These are phyloP conservation scores for Adelges cooleyi DNA, from an alignment of 1,140 invertebrate species.

Conservation along the genomic window DNA sequence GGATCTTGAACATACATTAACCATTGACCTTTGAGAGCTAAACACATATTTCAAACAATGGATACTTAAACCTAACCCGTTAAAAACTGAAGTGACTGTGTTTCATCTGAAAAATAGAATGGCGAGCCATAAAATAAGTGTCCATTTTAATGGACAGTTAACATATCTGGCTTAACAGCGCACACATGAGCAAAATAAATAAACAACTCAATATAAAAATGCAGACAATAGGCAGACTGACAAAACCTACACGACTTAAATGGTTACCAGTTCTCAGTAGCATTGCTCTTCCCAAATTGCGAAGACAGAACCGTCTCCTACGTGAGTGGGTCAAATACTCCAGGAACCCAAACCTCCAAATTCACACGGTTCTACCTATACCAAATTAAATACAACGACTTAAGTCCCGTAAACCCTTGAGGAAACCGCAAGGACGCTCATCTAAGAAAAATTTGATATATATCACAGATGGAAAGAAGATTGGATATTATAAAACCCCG, in stretches of 20 bases:
- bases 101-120: constrained; percentile 8
- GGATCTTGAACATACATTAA: background rate
- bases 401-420: background rate
- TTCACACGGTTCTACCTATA: background rate
- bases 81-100: constrained; percentile 15
- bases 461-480: background rate
- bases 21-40: background rate
- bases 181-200: constrained; percentile 3
- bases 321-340: background rate
- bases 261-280: constrained; percentile 36
- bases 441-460: background rate
- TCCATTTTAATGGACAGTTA: constrained; percentile 7
- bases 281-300: constrained; percentile 33
- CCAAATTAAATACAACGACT: background rate
- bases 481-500: background rate
- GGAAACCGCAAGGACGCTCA: background rate
- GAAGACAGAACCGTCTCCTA: background rate
- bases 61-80: constrained; percentile 11
- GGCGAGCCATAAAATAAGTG: background rate
- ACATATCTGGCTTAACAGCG: constrained; percentile 7
- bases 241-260: constrained; percentile 36
- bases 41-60: constrained; percentile 10
- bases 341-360: background rate
- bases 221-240: constrained; percentile 32
- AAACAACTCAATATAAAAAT: constrained; percentile 16